Conservation (phyloP, 2,113 vertebrate genomes). For the Campylomormyrus numenius region DNA sequence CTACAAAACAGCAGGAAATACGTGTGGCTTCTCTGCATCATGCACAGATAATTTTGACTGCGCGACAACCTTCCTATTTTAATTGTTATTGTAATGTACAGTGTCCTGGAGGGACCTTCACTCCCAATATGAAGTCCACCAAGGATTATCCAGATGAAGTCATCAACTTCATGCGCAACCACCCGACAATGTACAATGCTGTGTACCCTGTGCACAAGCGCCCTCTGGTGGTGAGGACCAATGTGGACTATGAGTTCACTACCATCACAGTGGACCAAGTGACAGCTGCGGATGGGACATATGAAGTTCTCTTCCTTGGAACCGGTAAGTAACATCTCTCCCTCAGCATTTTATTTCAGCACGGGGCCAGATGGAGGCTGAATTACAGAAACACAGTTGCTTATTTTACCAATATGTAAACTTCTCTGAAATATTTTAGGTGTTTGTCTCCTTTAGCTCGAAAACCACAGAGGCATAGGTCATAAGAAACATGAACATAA, state of each 20-base stretch:
- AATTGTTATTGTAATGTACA: constrained; percentile 43
- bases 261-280: constrained; percentile 95
- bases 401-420: neutral
- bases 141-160: constrained; percentile 98
- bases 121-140: constrained; percentile 94
- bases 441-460: neutral
- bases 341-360: neutral
- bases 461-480: neutral
- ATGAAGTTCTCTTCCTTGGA: constrained; percentile 98
- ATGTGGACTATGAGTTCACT: constrained; percentile 91
- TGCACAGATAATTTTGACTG: neutral
- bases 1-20: neutral
- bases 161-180: constrained; percentile 96
- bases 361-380: neutral
- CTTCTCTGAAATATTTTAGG: neutral
- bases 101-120: constrained; percentile 97
- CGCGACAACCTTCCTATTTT: neutral
- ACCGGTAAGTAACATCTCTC: constrained; percentile 69
- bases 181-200: constrained; percentile 91
- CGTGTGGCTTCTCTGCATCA: neutral
- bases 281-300: constrained; percentile 90
- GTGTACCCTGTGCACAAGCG: constrained; percentile 92
- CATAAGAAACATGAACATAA: neutral
- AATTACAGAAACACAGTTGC: neutral
- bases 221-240: constrained; percentile 90